Conservation (phyloP, 2,797 vertebrate genomes). For the Glyptemys insculpta region DNA sequence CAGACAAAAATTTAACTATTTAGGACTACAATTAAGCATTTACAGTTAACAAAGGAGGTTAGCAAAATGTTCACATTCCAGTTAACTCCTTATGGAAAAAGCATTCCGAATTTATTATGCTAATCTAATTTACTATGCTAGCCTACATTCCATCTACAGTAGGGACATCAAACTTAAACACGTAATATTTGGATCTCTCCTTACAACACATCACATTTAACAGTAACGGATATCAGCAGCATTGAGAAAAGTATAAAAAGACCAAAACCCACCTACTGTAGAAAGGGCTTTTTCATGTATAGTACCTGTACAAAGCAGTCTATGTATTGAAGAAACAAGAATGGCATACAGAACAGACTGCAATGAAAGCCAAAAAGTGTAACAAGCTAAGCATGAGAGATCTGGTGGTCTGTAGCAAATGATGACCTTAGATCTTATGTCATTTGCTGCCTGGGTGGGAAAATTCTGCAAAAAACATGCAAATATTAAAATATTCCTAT, state of each 20-base stretch:
- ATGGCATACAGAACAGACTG: constrained; percentile 59
- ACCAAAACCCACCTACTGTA: constrained; percentile 83
- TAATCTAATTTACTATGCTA: constrained; percentile 80
- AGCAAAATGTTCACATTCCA: constrained; percentile 88
- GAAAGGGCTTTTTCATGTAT: constrained; percentile 80
- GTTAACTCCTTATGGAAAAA: constrained; percentile 84
- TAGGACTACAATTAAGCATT: constrained; percentile 84
- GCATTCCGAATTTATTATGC: constrained; percentile 83
- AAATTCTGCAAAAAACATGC: constrained; percentile 60
- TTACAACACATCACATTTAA: constrained; percentile 79
- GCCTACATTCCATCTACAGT: constrained; percentile 83
- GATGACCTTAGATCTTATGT: constrained; percentile 39
- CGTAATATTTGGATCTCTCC: constrained; percentile 77
- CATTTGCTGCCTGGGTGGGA: constrained; percentile 38
- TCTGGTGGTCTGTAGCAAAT: constrained; percentile 2
- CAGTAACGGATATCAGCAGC: constrained; percentile 80
- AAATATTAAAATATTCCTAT: constrained; percentile 73
- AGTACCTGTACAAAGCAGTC: constrained; percentile 77
- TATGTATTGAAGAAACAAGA: constrained; percentile 51
- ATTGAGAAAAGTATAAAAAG: constrained; percentile 86
- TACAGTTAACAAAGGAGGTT: constrained; percentile 83
- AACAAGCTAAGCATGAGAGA: constrained; percentile 53
- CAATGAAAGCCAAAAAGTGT: constrained; percentile 54
- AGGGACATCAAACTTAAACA: constrained; percentile 87
- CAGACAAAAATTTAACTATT: constrained; percentile 86